A percentile compares a stretch with the other conserved stretches of the same genome.
These are phyloP conservation scores for Meliscaeva auricollis DNA, from an alignment of 2,888 invertebrate species.

Conservation along the genomic window DNA sequence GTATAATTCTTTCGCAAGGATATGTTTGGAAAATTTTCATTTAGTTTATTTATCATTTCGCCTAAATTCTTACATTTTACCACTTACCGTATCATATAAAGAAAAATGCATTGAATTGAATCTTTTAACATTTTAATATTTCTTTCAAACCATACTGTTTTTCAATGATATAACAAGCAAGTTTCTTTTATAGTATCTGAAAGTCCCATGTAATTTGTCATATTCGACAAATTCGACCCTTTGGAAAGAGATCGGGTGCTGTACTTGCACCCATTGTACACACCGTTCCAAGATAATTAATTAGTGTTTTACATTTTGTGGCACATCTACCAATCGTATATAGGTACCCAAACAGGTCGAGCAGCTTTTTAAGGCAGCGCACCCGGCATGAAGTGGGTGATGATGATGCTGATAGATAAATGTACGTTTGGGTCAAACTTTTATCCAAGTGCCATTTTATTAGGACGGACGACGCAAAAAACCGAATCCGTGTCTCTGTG, in stretches of 20 bases:
- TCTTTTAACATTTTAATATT: background rate
- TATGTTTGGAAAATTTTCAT: too few relatives aligned
- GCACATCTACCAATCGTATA: background rate
- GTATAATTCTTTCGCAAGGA: too few relatives aligned
- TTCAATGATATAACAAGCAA: background rate
- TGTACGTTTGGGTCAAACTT: conserved; percentile 76
- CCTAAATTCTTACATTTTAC: too few relatives aligned
- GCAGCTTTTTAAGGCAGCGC: conserved; percentile 11
- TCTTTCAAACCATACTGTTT: conserved; percentile 39
- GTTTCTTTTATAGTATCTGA: background rate
- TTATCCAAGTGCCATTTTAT: conserved; percentile 69
- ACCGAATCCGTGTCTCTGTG: conserved; percentile 60
- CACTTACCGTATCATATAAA: too few relatives aligned
- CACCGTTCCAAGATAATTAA: conserved; percentile 65
- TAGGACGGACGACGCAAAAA: conserved; percentile 66
- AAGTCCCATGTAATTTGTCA: conserved; percentile 60
- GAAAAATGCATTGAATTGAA: too few relatives aligned
- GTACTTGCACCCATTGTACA: conserved; percentile 46
- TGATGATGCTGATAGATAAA: conserved; percentile 73
- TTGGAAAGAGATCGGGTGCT: conserved; percentile 30
- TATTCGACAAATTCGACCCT: conserved; percentile 68
- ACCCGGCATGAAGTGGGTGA: conserved; percentile 42
- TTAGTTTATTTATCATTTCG: too few relatives aligned
- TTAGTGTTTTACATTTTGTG: conserved; percentile 65
- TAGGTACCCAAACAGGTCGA: conserved; percentile 20